Evolutionary conservation across 2,888 invertebrate species (phyloP), one percentile per base, ranked within the genome.

Genomic region (Archaeoteleia sp.): DNA sequence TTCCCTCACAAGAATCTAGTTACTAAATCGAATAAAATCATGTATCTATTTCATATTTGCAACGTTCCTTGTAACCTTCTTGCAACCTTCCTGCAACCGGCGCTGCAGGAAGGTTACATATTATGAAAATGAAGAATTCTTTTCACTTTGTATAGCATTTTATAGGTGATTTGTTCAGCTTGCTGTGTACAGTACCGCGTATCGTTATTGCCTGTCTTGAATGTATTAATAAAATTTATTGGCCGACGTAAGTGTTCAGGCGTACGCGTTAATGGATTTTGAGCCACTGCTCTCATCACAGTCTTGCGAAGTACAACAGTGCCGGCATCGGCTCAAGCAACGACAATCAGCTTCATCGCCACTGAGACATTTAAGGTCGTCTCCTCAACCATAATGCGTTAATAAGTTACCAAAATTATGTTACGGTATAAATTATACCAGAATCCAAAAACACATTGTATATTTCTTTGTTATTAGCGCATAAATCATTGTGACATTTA

Each of bases 201-300:
- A 70, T 77, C 76, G 78, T 82, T 81, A 82, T 80, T 79, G 72
- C 79, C 73, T 68, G 74, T 73, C 74, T 74, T 76, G 77, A 79
- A 79, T 81, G 81, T 78, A 81, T 82, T 81, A 82, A 82, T 82
- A 79, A 81, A 83, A 81, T 82, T 82, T 82, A 83, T 82, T 80
- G 75, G 78, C 71, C 72, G 73, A 71, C 51, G 74, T 74, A 70
- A 74, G 80, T 76, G 76, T 71, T 76, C 74, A 67, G 67, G 72
- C 66, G 71, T 67, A 72, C 63, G 73, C 73, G 78, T 79, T 82
- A 83, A 83, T 83, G 83, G 81, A 83, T 83, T 82, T 80, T 70
- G 74, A 79, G 74, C 69, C 72, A 75, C 73, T 73, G 68, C 49
- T 42, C 46, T 20, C 34, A 27, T 35, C 12, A 39, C 29, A n/a